Evolutionary conservation across 2,113 vertebrate genomes (phyloP).

Genomic region (Gallinago jamesoni): DNA sequence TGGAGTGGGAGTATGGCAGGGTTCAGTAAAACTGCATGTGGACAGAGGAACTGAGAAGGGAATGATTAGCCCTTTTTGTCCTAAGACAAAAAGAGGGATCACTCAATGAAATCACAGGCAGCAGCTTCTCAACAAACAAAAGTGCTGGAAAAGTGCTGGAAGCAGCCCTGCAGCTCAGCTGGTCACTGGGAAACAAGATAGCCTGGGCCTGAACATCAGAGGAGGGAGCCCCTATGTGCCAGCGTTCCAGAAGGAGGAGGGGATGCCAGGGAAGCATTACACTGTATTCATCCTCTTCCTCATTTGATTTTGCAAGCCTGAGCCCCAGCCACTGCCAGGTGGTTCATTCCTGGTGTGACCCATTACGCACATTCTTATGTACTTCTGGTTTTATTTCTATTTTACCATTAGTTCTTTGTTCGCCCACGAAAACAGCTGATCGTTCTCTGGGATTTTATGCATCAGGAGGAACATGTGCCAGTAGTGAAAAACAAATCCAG

Average conservation of each 20-base stretch:
- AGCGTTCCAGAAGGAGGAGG: background rate
- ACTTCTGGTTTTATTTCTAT: background rate
- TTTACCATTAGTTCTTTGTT: background rate
- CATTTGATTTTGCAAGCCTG: background rate
- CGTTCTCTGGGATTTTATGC: background rate
- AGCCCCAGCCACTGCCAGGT: background rate
- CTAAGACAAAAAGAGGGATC: background rate
- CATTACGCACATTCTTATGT: background rate
- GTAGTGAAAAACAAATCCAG: constrained; percentile 7
- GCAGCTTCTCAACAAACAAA: background rate
- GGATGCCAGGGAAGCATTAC: background rate
- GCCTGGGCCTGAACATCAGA: background rate
- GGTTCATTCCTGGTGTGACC: background rate
- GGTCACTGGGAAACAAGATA: background rate
- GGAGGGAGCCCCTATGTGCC: accelerated
- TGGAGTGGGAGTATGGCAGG: background rate
- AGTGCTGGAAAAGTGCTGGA: background rate
- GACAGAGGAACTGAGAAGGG: background rate
- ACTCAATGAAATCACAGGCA: background rate
- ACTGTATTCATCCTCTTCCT: background rate
- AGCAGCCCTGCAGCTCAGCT: background rate
- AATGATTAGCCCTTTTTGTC: background rate
- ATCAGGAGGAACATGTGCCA: background rate
- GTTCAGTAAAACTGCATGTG: background rate
- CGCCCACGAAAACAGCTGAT: background rate